phyloP scores from a whole-genome alignment of 2,113 vertebrate genomes.

The Nestor notabilis region DNA sequence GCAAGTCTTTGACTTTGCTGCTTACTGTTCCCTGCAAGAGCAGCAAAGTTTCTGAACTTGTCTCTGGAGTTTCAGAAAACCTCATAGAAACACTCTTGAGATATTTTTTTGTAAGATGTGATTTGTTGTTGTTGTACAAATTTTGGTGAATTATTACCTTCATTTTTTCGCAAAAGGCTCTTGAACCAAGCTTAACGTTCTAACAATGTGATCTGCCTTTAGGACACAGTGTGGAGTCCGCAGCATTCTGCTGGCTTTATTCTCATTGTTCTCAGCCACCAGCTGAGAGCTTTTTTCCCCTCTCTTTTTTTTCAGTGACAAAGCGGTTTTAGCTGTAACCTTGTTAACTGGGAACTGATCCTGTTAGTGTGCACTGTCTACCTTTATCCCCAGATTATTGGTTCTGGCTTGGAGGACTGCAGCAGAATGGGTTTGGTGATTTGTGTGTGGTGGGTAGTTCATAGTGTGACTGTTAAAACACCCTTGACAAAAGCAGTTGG shows the following conservation, averaged over 20 bases:
- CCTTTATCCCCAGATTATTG: not conserved
- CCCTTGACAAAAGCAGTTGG: not conserved
- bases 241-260: slow-evolving; percentile 24
- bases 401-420: not conserved
- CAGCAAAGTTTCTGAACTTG: not conserved
- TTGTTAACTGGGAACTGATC: slow-evolving; percentile 36
- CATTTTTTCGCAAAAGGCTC: not conserved
- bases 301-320: slow-evolving; percentile 32
- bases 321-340: slow-evolving; percentile 35
- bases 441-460: not conserved
- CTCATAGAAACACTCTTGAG: not conserved
- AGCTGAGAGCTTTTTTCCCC: not conserved
- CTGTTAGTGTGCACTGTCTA: not conserved
- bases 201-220: not conserved
- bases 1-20: not conserved
- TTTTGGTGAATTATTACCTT: not conserved
- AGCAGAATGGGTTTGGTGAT: not conserved
- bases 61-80: not conserved
- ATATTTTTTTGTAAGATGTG: not conserved
- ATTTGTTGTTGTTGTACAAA: not conserved
- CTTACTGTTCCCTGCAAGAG: not conserved
- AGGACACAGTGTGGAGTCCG: not conserved
- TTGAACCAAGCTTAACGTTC: not conserved
- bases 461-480: not conserved
- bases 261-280: slow-evolving; percentile 40